These are phyloP conservation scores for Lagodon rhomboides DNA, from an alignment of 2,797 vertebrate species.

Conservation along the genomic window DNA sequence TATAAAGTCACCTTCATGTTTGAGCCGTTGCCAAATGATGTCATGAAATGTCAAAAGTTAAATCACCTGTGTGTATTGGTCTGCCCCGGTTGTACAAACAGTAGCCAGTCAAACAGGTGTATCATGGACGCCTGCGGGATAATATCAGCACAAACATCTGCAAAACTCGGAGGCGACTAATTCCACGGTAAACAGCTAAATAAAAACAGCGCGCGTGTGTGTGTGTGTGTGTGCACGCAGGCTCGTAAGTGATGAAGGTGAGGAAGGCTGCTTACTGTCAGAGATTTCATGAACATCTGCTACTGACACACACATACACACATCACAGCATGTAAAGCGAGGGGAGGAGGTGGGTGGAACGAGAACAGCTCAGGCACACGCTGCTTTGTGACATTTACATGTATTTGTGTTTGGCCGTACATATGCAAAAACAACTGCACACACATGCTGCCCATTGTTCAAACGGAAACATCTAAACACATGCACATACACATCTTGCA, in stretches of 20 bases:
- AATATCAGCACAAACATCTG: conserved; percentile 25
- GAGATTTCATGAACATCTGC: conserved; percentile 72
- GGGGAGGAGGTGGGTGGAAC: conserved; percentile 45
- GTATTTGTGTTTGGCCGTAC: conserved; percentile 45
- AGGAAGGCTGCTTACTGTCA: conserved; percentile 50
- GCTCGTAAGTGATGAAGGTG: conserved; percentile 20
- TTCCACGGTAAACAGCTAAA: conserved; percentile 17
- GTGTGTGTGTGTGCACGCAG: not conserved
- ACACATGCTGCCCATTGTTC: not conserved
- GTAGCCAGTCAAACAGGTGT: not conserved
- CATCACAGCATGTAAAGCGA: conserved; percentile 42
- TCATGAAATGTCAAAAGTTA: not conserved
- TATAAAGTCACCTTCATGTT: not conserved
- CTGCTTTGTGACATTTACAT: conserved; percentile 60
- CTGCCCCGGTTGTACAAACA: not conserved
- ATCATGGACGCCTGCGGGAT: not conserved
- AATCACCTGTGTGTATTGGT: not conserved
- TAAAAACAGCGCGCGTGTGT: not conserved
- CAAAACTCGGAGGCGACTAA: conserved; percentile 23
- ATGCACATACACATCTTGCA: conserved; percentile 9
- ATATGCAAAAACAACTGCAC: conserved; percentile 50
- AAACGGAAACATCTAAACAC: conserved; percentile 16
- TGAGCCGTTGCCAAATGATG: not conserved
- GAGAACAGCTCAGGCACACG: conserved; percentile 35
- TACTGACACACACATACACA: conserved; percentile 51